Evolutionary conservation across 2,888 invertebrate genomes (phyloP), one percentile per base, ranked within the genome.

Genomic region (Epistrophe eligans): DNA sequence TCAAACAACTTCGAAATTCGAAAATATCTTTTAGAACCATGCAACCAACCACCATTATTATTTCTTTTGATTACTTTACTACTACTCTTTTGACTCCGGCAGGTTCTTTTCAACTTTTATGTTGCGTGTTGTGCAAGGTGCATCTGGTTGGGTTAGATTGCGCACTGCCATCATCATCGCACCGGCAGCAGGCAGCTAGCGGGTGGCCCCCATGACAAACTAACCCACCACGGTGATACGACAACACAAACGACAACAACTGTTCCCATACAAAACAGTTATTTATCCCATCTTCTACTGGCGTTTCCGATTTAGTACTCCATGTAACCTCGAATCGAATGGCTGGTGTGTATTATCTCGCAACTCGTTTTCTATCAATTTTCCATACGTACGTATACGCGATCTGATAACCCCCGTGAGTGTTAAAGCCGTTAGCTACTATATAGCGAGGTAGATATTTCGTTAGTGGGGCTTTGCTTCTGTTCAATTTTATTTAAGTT

Each of bases 221-320:
- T 17, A 66, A 66, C 64, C 28, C 64, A 43, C 28, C 64, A 43
- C n/a, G 28, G 8, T 60, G 45, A 64, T 45, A 28, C 45, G 45
- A 62, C 40, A 40, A 19, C 40, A 13, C 35, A 43, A 43, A 45
- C 62, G 24, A 45, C 50, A 67, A 50, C 13, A 50, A 55, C 19
- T 19, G 9, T 32, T 67, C 58, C 15, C 67, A 67, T 32, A 40
- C 70, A 70, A 55, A 74, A 67, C 74, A 71, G 83, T 83, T 87
- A 87, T 87, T 87, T 87, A 87, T 87, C 87, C 84, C 87, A 87
- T 87, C 87, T 83, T 79, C 71, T 55, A 28, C 40, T 73, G 17
- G 32, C 71, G 60, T 79, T 76, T 72, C 80, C 55, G 79, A 83
- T 79, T 87, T 87, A 87, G 87, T 87, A 87, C 74, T 79, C 83